These are phyloP conservation scores for Rafetus swinhoei DNA, from an alignment of 2,113 vertebrate species.

Conservation along the genomic window DNA sequence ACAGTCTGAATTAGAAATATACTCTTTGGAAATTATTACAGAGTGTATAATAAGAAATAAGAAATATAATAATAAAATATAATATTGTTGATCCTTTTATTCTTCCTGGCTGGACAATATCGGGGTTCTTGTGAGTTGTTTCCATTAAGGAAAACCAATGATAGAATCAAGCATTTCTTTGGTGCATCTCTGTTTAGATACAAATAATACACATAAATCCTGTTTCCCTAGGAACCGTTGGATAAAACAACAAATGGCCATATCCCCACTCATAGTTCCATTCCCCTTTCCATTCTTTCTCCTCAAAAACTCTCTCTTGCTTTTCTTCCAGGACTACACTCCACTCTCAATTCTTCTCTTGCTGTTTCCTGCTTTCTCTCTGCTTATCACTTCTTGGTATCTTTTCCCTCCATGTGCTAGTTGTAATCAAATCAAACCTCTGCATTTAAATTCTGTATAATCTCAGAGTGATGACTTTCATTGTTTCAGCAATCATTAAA, in stretches of 20 bases:
- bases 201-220: neutral
- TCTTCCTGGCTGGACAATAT: neutral
- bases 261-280: neutral
- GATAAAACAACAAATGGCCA: neutral
- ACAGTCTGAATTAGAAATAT: neutral
- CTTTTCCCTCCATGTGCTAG: rapidly evolving
- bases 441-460: neutral
- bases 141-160: neutral
- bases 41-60: neutral
- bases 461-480: neutral
- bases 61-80: too few species aligned
- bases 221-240: neutral
- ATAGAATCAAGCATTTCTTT: neutral
- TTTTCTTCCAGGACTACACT: neutral
- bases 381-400: neutral
- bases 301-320: neutral
- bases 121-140: neutral
- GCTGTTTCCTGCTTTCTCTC: neutral
- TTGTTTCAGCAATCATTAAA: neutral
- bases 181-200: neutral
- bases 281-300: neutral
- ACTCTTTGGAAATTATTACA: neutral
- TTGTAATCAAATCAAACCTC: neutral
- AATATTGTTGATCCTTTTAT: neutral
- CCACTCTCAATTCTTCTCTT: neutral